Base-by-base conservation (phyloP, 2,797 vertebrate species). In the Darevskia mixta region DNA sequence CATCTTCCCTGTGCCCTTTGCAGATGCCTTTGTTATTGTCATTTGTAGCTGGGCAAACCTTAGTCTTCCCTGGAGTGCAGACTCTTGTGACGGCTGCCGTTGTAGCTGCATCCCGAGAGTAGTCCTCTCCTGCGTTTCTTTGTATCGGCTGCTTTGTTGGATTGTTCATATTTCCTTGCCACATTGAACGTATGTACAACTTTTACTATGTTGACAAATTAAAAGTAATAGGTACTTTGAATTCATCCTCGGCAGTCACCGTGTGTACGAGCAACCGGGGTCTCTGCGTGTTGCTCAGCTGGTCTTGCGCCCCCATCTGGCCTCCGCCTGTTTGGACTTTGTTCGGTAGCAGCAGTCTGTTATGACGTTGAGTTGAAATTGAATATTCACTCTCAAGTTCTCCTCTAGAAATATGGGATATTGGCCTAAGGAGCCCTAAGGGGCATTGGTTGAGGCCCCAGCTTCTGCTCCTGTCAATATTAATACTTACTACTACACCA, bases 191-290 rank as follows among this genome's bases (percentile, higher is more conserved):
- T 96, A 95, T 97, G 97, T 97, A 96, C 96, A 93, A 96, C 95
- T 96, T 97, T 96, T 97, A 96, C 95, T 94, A 89, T 97, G 96
- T 97, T 92, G 90, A 96, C 92, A 96, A 96, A 97, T 97, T 97
- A 97, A 97, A 97, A 94, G 92, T 94, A 71, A 86, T 89, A 96
- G 96, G 95, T 97, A 96, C 96, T 97, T 97, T 95, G 92, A 96
- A 93, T 96, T 96, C 95, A 96, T 97, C 95, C 87, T 94, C 94
- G 92, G 90, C n/a, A 93, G 94, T 94, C 91, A 93, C 91, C 89
- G 29, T 79, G 89, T 95, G 95, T 95, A 79, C 92, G 86, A 6
- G 64, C 41, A 41, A 18, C 88, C 77, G 49, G 23, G 29, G 27
- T 55, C 61, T n/a, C 23, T 71, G 32, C 13, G 25, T 79, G 27